A percentile compares a stretch with the other conserved stretches of the same genome.
Conservation (phyloP, 2,888 invertebrate species). For the Coelinius sp. region DNA sequence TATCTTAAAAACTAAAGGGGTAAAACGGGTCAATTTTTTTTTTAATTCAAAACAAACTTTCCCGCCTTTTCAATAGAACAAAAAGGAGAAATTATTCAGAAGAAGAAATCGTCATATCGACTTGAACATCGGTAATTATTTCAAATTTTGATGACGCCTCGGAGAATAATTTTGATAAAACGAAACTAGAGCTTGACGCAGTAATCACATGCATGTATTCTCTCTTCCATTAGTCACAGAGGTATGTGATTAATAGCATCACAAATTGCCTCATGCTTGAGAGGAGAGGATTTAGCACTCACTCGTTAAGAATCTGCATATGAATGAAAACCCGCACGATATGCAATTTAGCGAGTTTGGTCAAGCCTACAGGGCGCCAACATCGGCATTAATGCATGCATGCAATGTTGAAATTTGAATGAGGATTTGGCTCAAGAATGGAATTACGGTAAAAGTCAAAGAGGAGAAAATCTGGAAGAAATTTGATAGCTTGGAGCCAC, state of each 20-base stretch:
- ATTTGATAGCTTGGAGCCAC: slow-evolving; percentile 18
- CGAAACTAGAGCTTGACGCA: not conserved
- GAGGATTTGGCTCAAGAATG: not conserved
- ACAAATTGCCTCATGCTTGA: slow-evolving; percentile 41
- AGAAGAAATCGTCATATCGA: too few relatives aligned
- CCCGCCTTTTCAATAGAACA: too few relatives aligned
- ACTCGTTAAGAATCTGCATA: slow-evolving; percentile 45
- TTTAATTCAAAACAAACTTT: too few relatives aligned
- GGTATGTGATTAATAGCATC: slow-evolving; percentile 49
- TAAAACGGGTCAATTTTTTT: too few relatives aligned
- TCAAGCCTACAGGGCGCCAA: slow-evolving; percentile 4
- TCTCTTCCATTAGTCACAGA: not conserved
- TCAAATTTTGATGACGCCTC: not conserved
- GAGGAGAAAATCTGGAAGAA: not conserved
- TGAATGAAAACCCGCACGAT: slow-evolving; percentile 27
- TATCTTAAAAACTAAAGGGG: too few relatives aligned
- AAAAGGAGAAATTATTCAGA: too few relatives aligned
- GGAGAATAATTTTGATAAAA: not conserved
- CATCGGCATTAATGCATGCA: not conserved
- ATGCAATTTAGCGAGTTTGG: slow-evolving; percentile 25
- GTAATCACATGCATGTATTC: not conserved
- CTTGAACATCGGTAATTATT: too few relatives aligned
- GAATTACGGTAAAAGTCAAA: not conserved
- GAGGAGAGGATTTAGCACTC: slow-evolving; percentile 32
- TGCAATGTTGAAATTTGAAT: slow-evolving; percentile 12